Percentiles rank a stretch among this genome's conserved stretches.
Evolutionary conservation across 2,888 invertebrate species (phyloP).

Genomic region (Pocota personata): DNA sequence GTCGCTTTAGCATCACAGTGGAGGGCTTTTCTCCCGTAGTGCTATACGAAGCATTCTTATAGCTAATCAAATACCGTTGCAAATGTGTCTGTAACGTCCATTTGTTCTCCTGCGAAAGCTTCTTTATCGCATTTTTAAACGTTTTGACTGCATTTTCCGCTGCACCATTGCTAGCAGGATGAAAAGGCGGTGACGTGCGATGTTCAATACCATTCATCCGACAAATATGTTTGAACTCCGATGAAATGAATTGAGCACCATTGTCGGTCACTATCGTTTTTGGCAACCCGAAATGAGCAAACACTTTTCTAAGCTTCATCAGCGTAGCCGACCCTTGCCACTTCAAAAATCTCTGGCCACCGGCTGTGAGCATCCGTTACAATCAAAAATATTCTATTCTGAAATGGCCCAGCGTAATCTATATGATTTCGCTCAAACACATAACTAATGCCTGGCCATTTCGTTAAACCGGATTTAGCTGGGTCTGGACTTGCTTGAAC

Average conservation of each 20-base stretch:
- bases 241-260: not conserved
- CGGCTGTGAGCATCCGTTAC: not conserved
- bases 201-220: not conserved
- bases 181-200: not conserved
- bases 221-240: not conserved
- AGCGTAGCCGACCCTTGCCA: no score
- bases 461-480: not conserved
- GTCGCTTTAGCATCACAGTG: not conserved
- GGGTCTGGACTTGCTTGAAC: no score
- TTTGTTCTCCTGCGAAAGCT: not conserved
- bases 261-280: slow-evolving; percentile 4
- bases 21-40: no score
- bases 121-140: not conserved
- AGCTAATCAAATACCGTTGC: no score
- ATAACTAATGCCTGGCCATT: no score
- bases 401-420: no score
- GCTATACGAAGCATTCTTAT: no score
- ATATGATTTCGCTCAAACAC: no score
- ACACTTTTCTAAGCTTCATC: not conserved
- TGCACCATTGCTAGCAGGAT: slow-evolving; percentile 1
- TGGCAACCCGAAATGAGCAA: not conserved
- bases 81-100: no score
- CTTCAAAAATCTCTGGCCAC: slow-evolving; percentile 3
- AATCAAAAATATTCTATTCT: not conserved
- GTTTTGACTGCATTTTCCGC: slow-evolving; percentile 8